Conservation (phyloP, 1,140 invertebrate genomes). For the Pemphigus obesinymphae region DNA sequence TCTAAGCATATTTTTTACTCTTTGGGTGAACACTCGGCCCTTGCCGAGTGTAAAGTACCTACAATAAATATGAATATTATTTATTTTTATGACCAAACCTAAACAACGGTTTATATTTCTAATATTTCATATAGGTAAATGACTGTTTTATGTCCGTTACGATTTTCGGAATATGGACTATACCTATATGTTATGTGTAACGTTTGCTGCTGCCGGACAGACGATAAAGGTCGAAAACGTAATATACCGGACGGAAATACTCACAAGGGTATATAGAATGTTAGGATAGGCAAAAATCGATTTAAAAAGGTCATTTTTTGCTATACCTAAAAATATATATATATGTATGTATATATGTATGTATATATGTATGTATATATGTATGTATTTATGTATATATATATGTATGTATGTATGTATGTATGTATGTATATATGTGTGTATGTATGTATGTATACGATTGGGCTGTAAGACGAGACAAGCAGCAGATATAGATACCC, state of each 20-base stretch:
- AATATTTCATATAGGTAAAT: neutral
- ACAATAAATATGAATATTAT: too few species aligned
- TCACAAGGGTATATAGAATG: neutral
- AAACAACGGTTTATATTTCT: too few species aligned
- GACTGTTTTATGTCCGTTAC: neutral
- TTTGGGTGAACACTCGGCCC: too few species aligned
- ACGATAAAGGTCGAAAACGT: neutral
- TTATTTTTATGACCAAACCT: too few species aligned
- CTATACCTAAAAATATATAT: neutral
- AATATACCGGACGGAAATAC: neutral
- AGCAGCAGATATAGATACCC: neutral
- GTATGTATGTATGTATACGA: too few species aligned
- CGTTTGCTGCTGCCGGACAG: neutral
- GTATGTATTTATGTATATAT: too few species aligned
- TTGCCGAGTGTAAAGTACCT: too few species aligned
- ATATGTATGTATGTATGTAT: too few species aligned
- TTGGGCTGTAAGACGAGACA: neutral
- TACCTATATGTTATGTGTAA: neutral
- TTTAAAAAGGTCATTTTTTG: constrained; percentile 15
- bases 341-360: too few species aligned
- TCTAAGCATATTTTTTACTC: too few species aligned
- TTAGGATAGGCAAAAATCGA: constrained; percentile 7
- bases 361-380: too few species aligned
- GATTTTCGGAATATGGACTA: neutral
- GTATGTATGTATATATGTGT: too few species aligned